Percentiles rank a stretch among this genome's conserved stretches.
Evolutionary conservation across 2,797 vertebrate genomes (phyloP).

Genomic region (Masticophis lateralis): DNA sequence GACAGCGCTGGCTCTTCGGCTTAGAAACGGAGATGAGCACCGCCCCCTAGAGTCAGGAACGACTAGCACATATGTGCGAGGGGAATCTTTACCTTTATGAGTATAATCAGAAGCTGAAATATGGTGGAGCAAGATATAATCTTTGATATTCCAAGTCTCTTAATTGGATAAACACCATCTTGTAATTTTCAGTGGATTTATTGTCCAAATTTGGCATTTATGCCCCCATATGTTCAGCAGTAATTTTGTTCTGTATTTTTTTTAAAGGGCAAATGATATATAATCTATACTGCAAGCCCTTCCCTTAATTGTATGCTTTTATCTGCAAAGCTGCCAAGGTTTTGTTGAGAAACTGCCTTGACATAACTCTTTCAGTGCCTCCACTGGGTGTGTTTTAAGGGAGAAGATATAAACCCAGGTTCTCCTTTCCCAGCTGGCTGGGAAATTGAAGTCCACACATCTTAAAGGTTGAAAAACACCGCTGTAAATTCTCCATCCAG

Average conservation of each 20-base stretch:
- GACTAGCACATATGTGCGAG: too few relatives aligned
- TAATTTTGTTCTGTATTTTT: background rate
- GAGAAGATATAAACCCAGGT: background rate
- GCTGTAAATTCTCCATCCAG: background rate
- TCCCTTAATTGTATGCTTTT: conserved; percentile 26
- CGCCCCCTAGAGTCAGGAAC: too few relatives aligned
- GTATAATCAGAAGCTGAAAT: too few relatives aligned
- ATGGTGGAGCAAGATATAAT: too few relatives aligned
- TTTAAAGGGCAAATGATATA: background rate
- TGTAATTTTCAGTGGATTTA: background rate
- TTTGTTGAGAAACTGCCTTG: conserved; percentile 31
- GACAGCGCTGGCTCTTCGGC: too few relatives aligned
- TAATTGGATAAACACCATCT: background rate
- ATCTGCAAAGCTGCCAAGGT: conserved; percentile 1
- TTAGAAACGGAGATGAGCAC: too few relatives aligned
- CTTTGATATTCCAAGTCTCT: background rate
- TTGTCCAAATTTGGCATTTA: background rate
- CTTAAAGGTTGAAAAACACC: background rate
- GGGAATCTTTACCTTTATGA: background rate
- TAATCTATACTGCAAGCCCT: background rate
- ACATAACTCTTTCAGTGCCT: background rate
- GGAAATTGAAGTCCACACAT: background rate
- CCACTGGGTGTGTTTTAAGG: background rate
- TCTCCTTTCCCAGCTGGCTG: background rate
- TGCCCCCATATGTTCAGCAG: background rate